phyloP scores from a whole-genome alignment of 2,888 invertebrate genomes.

The Chloroclystis v-ata region DNA sequence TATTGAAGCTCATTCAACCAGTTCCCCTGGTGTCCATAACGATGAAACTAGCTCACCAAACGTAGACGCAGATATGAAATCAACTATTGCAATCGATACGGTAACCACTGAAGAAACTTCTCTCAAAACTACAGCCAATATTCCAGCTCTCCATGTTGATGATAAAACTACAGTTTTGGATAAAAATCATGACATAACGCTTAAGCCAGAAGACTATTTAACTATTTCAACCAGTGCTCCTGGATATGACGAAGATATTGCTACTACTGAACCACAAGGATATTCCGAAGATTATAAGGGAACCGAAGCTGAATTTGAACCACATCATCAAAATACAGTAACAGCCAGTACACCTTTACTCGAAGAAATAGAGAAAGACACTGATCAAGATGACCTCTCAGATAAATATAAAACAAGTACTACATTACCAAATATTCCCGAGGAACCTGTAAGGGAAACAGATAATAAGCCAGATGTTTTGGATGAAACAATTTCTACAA shows the following conservation, averaged over 20 bases:
- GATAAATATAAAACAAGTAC: conserved; percentile 12
- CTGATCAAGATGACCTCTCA: conserved; percentile 15
- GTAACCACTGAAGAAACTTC: conserved; percentile 4
- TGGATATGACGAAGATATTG: conserved; percentile 24
- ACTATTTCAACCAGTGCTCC: conserved; percentile 17
- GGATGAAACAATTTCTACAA: conserved; percentile 14
- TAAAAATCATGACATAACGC: neutral
- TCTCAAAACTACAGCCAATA: conserved; percentile 14
- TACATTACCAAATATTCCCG: conserved; percentile 8
- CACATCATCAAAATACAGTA: conserved; percentile 15
- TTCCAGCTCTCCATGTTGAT: conserved; percentile 14
- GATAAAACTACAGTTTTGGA: conserved; percentile 1
- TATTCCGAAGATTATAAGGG: conserved; percentile 13
- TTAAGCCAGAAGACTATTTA: conserved; percentile 10
- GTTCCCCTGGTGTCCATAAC: conserved; percentile 9
- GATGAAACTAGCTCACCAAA: conserved; percentile 6
- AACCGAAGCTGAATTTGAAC: conserved; percentile 9
- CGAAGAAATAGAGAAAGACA: conserved; percentile 34
- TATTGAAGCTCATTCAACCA: conserved; percentile 6
- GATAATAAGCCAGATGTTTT: conserved; percentile 9
- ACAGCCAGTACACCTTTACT: conserved; percentile 29
- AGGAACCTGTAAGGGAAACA: conserved; percentile 6
- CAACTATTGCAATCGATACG: conserved; percentile 16
- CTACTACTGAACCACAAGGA: conserved; percentile 24
- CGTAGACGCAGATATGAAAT: conserved; percentile 14